A percentile compares a stretch with the other conserved stretches of the same genome.
phyloP scores from a whole-genome alignment of 2,888 invertebrate genomes.

The Azorinus chamasolen region DNA sequence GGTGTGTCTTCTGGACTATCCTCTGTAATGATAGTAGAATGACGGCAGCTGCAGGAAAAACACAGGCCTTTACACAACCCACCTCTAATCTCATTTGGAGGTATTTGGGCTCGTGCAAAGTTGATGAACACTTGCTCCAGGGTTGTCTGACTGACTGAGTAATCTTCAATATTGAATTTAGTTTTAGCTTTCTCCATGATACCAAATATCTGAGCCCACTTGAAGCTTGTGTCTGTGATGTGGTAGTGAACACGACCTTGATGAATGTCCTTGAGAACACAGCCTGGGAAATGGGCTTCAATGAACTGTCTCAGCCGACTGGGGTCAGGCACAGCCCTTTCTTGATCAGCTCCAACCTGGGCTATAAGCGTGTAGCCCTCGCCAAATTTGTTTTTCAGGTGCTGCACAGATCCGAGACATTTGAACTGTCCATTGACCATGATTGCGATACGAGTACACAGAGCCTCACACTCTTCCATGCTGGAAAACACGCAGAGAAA shows the following conservation, averaged over 20 bases:
- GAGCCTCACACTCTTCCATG: slow-evolving; percentile 95
- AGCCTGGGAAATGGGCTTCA: slow-evolving; percentile 88
- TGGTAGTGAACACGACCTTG: slow-evolving; percentile 86
- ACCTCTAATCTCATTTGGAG: slow-evolving; percentile 50
- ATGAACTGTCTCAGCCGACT: slow-evolving; percentile 86
- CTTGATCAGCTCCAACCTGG: slow-evolving; percentile 84
- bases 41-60: slow-evolving; percentile 27
- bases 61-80: slow-evolving; percentile 61
- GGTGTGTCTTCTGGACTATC: no score
- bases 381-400: slow-evolving; percentile 91
- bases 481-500: slow-evolving; percentile 87
- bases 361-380: slow-evolving; percentile 90
- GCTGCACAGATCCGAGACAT: slow-evolving; percentile 91
- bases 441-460: slow-evolving; percentile 92
- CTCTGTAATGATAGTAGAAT: no score
- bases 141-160: slow-evolving; percentile 86
- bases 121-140: slow-evolving; percentile 88
- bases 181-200: slow-evolving; percentile 82
- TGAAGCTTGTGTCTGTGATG: slow-evolving; percentile 78
- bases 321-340: slow-evolving; percentile 77
- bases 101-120: slow-evolving; percentile 80
- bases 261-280: slow-evolving; percentile 91
- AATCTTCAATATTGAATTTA: slow-evolving; percentile 83
- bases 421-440: slow-evolving; percentile 91
- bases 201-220: slow-evolving; percentile 85